Evolutionary conservation across 2,797 vertebrate genomes (phyloP), one percentile per base, ranked within the genome.

Genomic region (Propithecus perrieri): DNA sequence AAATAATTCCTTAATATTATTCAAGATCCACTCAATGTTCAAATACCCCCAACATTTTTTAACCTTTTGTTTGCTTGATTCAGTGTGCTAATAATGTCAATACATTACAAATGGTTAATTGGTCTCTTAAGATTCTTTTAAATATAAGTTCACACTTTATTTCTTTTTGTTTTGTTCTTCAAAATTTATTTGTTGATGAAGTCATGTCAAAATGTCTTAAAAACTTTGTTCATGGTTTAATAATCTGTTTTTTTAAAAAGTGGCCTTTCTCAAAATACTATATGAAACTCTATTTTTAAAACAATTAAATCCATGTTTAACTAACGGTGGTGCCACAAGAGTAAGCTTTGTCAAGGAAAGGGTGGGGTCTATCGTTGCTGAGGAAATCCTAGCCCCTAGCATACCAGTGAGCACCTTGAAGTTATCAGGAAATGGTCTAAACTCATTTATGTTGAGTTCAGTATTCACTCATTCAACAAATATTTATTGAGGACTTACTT

Each of bases 261-360:
- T 69, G 2, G 18, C 12, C 61, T 89, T 85, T 95, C 53, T 95
- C 41, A 92, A 85, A 92, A 89, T 75, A 57, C 10, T 26, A 57
- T 57, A 88, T 90, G 41, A 84, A 96, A 97, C n/a, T 87, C 24
- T 76, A 46, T 50, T 69, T 88, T 84, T 30, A 83, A 96, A 94
- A 78, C 41, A 89, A 59, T 81, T 76, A 83, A 67, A 74, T 92
- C 43, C 13, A 67, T 75, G 4, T 83, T 86, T 94, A 88, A 50
- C 17, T 59, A 91, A 88, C 57, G 22, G 35, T 22, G 59, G 28
- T 76, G 26, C 13, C 50, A 33, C 46, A 71, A 26, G 30, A 86
- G 43, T 43, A 75, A 72, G 18, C 87, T 41, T 5, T 50, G 7
- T 43, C 28, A 57, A 79, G 30, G 24, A 85, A 74, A 93, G 15